Evolutionary conservation across 2,888 invertebrate species (phyloP).

Genomic region (Leistus spinibarbis): DNA sequence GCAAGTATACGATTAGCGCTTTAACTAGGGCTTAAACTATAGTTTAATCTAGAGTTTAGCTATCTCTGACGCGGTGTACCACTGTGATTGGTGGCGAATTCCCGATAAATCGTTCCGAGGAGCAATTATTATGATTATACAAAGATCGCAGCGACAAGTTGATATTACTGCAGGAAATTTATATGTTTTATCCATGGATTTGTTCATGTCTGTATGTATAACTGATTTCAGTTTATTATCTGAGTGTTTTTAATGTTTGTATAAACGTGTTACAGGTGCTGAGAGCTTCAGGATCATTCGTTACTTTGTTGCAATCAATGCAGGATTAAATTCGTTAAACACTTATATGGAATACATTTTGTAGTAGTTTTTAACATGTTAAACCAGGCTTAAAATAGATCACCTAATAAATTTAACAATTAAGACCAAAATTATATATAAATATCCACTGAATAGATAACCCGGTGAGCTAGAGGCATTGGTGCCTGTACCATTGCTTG

Average conservation of each 20-base stretch:
- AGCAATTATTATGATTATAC: slow-evolving; percentile 17
- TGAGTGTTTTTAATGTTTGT: not conserved
- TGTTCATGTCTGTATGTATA: slow-evolving; percentile 9
- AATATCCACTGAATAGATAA: no score
- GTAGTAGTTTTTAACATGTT: no score
- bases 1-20: not conserved
- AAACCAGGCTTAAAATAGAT: no score
- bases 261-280: not conserved
- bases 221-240: no score
- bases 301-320: not conserved
- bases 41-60: slow-evolving; percentile 7
- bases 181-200: slow-evolving; percentile 16
- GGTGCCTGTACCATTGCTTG: no score
- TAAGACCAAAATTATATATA: no score
- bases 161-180: slow-evolving; percentile 15
- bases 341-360: no score
- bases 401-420: no score
- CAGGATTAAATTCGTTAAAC: not conserved
- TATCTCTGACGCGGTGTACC: slow-evolving; percentile 7
- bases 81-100: slow-evolving; percentile 8
- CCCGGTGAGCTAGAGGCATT: no score
- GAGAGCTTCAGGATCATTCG: not conserved
- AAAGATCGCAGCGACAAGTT: slow-evolving; percentile 3
- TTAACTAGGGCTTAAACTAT: not conserved
- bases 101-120: slow-evolving; percentile 9